A percentile compares a stretch with the other conserved stretches of the same genome.
phyloP scores from a whole-genome alignment of 2,113 vertebrate genomes.

The Mellivora capensis region DNA sequence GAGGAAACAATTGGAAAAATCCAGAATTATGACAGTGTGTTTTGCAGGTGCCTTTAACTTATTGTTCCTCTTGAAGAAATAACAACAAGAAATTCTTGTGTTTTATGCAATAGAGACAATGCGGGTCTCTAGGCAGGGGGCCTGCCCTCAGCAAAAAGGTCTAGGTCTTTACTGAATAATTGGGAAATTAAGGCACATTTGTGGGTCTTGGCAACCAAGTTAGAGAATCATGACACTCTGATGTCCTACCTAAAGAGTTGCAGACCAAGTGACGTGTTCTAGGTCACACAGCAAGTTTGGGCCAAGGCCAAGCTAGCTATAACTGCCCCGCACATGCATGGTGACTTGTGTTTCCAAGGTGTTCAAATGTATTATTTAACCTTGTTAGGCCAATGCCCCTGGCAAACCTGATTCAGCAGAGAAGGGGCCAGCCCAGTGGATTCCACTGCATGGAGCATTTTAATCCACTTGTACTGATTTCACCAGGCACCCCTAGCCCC shows the following conservation, averaged over 20 bases:
- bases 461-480: background rate
- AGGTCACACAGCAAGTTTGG: background rate
- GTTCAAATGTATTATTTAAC: background rate
- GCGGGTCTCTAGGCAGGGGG: background rate
- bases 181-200: background rate
- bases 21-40: background rate
- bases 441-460: background rate
- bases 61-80: background rate
- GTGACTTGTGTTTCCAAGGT: background rate
- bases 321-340: rapidly evolving
- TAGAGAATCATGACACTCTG: background rate
- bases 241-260: rapidly evolving
- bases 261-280: background rate
- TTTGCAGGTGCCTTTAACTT: no score
- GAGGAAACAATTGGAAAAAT: background rate
- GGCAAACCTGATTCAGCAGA: no score
- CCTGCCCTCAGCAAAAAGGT: background rate
- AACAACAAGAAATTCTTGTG: background rate
- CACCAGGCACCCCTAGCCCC: no score
- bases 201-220: background rate
- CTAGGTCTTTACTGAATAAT: background rate
- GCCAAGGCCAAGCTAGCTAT: background rate
- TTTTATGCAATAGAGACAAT: background rate
- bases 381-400: background rate
- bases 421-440: no score